phyloP scores from a whole-genome alignment of 2,797 vertebrate genomes.

The Odontamblyopus rebecca region DNA sequence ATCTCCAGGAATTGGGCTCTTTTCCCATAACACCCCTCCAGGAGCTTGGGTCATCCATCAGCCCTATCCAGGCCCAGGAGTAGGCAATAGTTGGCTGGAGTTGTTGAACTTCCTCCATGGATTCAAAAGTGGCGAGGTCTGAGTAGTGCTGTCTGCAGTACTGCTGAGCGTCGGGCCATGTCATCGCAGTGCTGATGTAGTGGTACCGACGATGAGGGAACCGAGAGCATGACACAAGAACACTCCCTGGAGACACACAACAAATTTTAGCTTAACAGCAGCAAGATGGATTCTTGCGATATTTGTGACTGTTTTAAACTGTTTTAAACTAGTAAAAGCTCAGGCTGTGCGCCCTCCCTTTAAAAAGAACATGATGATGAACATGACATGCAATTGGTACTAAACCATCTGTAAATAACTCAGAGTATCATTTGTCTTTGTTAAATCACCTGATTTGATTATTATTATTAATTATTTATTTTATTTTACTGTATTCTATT shows the following conservation, averaged over 20 bases:
- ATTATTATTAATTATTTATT: no score
- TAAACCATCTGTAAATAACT: no score
- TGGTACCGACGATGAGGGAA: slow-evolving; percentile 6
- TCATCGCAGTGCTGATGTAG: background rate
- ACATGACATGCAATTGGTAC: no score
- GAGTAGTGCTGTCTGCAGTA: slow-evolving; percentile 40
- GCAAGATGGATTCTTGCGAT: no score
- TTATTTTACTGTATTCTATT: no score
- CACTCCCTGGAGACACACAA: background rate
- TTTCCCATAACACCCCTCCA: slow-evolving; percentile 16
- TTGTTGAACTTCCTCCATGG: background rate
- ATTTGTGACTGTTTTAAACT: no score
- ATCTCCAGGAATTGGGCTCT: slow-evolving; percentile 39
- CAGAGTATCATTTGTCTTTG: no score
- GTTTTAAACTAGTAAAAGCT: no score
- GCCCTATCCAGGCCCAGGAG: slow-evolving; percentile 39
- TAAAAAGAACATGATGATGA: no score
- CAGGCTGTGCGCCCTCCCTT: no score
- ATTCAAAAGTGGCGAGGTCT: slow-evolving; percentile 30
- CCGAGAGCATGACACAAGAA: background rate
- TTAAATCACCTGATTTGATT: no score
- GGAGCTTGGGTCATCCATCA: slow-evolving; percentile 18
- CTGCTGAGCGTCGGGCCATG: slow-evolving; percentile 6
- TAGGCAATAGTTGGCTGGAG: rapidly evolving
- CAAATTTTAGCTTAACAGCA: no score